phyloP scores from a whole-genome alignment of 2,888 invertebrate genomes.

The Melipona bicolor region DNA sequence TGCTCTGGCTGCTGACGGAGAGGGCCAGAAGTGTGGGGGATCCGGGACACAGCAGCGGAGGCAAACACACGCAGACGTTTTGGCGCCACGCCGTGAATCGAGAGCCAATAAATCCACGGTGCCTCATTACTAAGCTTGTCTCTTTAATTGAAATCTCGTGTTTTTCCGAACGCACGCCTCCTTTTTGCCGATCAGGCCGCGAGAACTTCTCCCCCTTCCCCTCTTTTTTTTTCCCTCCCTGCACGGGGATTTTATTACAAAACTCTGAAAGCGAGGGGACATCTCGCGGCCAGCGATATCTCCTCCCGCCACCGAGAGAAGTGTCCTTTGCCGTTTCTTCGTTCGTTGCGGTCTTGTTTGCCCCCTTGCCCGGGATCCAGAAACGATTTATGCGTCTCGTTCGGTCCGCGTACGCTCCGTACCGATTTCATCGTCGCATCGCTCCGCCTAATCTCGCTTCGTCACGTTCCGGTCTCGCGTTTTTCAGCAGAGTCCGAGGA shows the following conservation, averaged over 20 bases:
- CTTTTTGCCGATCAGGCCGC: conserved; percentile 59
- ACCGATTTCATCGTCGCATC: conserved; percentile 36
- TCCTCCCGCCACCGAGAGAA: conserved; percentile 38
- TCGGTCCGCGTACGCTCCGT: conserved; percentile 17
- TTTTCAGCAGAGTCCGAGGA: conserved; percentile 11
- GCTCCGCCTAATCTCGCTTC: conserved; percentile 45
- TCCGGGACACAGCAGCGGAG: conserved; percentile 29
- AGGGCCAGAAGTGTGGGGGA: conserved; percentile 30
- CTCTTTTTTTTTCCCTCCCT: neutral
- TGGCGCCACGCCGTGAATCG: conserved; percentile 69
- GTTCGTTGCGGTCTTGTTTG: neutral
- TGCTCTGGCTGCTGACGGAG: conserved; percentile 49
- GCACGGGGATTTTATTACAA: conserved; percentile 74
- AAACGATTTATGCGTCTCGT: conserved; percentile 60
- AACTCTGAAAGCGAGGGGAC: conserved; percentile 69
- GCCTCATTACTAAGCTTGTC: conserved; percentile 87
- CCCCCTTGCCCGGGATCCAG: neutral
- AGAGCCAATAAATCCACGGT: conserved; percentile 80
- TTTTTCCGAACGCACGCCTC: conserved; percentile 80
- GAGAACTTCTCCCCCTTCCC: conserved; percentile 56
- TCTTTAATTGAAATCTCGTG: conserved; percentile 88
- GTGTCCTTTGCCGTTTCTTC: conserved; percentile 6
- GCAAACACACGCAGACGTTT: conserved; percentile 72
- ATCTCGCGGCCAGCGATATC: conserved; percentile 74
- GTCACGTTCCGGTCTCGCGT: conserved; percentile 26